Conservation (phyloP, 2,113 vertebrate genomes). For the Chaetura pelagica region DNA sequence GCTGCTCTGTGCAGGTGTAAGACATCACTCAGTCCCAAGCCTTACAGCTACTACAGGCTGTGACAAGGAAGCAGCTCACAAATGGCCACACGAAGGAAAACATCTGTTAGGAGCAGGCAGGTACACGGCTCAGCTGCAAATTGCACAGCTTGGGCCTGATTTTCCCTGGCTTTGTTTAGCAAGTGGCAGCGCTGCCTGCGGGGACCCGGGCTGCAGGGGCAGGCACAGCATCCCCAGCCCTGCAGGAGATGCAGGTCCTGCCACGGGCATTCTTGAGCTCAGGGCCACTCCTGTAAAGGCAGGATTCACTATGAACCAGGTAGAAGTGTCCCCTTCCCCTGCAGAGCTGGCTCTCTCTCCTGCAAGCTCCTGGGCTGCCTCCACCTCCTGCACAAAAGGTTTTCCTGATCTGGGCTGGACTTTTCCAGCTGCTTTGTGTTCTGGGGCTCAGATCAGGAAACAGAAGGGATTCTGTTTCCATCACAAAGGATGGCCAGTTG, state of each 20-base stretch:
- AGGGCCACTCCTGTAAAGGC: not conserved
- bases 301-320: not conserved
- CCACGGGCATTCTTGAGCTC: no score
- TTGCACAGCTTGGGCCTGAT: slow-evolving; percentile 29
- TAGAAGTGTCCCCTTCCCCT: rapidly evolving
- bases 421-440: slow-evolving; percentile 46
- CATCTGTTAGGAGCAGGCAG: slow-evolving; percentile 45
- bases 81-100: slow-evolving; percentile 47
- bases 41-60: not conserved
- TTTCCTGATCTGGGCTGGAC: slow-evolving; percentile 21
- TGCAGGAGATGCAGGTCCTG: rapidly evolving
- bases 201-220: not conserved
- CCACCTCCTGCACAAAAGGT: not conserved
- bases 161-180: slow-evolving; percentile 26
- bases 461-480: slow-evolving; percentile 26
- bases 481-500: slow-evolving; percentile 37
- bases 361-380: not conserved
- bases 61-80: slow-evolving; percentile 52
- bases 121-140: slow-evolving; percentile 56
- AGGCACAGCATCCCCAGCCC: not conserved
- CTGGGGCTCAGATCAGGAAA: not conserved
- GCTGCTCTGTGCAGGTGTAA: slow-evolving; percentile 16
- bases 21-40: slow-evolving; percentile 24
- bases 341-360: not conserved
- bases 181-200: not conserved